phyloP scores from a whole-genome alignment of 1,140 invertebrate species.

The Lordiphosa collinella region DNA sequence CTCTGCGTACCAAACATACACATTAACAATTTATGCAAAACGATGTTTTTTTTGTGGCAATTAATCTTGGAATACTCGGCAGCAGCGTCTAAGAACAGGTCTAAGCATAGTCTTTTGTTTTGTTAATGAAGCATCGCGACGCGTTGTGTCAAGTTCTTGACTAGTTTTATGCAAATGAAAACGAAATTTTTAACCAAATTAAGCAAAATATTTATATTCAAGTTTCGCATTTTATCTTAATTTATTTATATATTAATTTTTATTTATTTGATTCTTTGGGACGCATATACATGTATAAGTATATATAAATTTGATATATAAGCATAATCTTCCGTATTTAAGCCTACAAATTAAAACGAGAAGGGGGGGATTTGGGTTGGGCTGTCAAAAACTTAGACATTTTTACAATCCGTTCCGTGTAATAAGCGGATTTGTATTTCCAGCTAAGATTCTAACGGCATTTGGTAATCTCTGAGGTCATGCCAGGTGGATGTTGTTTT shows the following conservation, averaged over 20 bases:
- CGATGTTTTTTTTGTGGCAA: slow-evolving; percentile 8
- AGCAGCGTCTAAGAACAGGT: slow-evolving; percentile 56
- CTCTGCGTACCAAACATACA: no score
- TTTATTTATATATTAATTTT: slow-evolving; percentile 45
- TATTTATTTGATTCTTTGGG: slow-evolving; percentile 39
- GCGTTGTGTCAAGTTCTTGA: slow-evolving; percentile 25
- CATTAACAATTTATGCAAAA: slow-evolving; percentile 52
- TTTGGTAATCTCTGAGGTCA: slow-evolving; percentile 45
- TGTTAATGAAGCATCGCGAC: slow-evolving; percentile 55
- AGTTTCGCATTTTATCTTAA: slow-evolving; percentile 17
- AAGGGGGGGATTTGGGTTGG: background rate
- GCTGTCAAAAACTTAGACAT: slow-evolving; percentile 28
- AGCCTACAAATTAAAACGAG: no score
- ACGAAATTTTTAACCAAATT: slow-evolving; percentile 66
- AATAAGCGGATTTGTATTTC: slow-evolving; percentile 42
- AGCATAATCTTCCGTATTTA: slow-evolving; percentile 15
- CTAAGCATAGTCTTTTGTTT: slow-evolving; percentile 31
- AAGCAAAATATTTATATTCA: slow-evolving; percentile 58
- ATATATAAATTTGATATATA: slow-evolving; percentile 1
- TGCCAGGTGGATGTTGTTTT: slow-evolving; percentile 19
- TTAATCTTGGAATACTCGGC: slow-evolving; percentile 21
- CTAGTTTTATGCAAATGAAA: slow-evolving; percentile 71
- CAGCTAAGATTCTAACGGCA: slow-evolving; percentile 42
- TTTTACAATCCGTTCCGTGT: slow-evolving; percentile 51
- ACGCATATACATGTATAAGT: slow-evolving; percentile 2